A percentile compares a stretch with the other conserved stretches of the same genome.
Evolutionary conservation across 2,797 vertebrate species (phyloP).

Genomic region (Sebastes steindachneri): DNA sequence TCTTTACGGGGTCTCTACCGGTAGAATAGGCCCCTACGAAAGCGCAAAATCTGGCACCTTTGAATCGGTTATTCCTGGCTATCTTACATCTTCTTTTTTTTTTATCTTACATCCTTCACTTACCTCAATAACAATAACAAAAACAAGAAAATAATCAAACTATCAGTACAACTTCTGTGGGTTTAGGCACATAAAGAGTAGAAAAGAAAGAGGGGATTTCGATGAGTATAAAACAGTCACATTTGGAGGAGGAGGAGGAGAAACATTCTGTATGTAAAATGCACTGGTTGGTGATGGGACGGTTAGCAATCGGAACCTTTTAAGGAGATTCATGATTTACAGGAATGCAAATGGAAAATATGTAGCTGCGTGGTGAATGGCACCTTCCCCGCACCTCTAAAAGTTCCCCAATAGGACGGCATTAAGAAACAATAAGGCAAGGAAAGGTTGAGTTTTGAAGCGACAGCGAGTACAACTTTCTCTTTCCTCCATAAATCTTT

Average conservation of each 20-base stretch:
- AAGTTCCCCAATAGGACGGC: slow-evolving; percentile 23
- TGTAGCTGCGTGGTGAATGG: slow-evolving; percentile 41
- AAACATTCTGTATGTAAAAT: slow-evolving; percentile 66
- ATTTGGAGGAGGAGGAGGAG: slow-evolving; percentile 35
- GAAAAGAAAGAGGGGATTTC: slow-evolving; percentile 47
- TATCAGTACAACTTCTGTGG: slow-evolving; percentile 78
- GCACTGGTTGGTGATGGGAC: slow-evolving; percentile 65
- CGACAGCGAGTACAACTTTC: slow-evolving; percentile 22
- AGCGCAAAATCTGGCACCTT: slow-evolving; percentile 86
- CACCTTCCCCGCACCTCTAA: slow-evolving; percentile 29
- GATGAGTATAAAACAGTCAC: slow-evolving; percentile 67
- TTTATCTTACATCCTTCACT: slow-evolving; percentile 82
- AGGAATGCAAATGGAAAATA: slow-evolving; percentile 38
- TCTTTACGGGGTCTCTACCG: slow-evolving; percentile 70
- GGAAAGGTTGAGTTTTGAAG: slow-evolving; percentile 30
- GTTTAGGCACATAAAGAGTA: slow-evolving; percentile 80
- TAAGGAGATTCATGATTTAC: slow-evolving; percentile 24
- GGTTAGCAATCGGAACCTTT: background rate
- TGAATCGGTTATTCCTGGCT: slow-evolving; percentile 85
- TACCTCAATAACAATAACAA: slow-evolving; percentile 70
- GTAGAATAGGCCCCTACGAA: slow-evolving; percentile 60
- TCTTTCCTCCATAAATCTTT: slow-evolving; percentile 30
- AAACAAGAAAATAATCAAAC: slow-evolving; percentile 62
- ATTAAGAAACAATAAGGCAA: slow-evolving; percentile 47
- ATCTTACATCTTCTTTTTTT: slow-evolving; percentile 71